These are phyloP conservation scores for Drosophila sordidula DNA, from an alignment of 2,888 invertebrate species.

Conservation along the genomic window DNA sequence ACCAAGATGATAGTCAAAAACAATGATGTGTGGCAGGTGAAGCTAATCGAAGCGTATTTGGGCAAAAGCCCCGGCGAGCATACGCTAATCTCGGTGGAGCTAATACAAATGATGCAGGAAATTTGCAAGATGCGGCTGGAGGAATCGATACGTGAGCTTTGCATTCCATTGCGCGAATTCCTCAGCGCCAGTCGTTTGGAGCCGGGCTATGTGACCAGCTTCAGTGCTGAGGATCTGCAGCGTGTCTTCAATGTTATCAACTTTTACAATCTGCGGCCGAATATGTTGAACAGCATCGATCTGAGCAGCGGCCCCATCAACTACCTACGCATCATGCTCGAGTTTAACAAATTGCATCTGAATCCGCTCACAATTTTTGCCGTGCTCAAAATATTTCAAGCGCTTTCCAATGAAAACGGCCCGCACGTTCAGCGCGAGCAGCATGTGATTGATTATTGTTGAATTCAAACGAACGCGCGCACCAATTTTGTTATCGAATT, in stretches of 20 bases:
- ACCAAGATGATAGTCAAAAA: conserved; percentile 62
- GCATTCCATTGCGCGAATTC: conserved; percentile 76
- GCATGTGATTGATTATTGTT: background rate
- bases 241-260: conserved; percentile 80
- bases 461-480: background rate
- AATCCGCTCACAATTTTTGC: conserved; percentile 79
- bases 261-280: conserved; percentile 81
- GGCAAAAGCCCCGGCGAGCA: conserved; percentile 49
- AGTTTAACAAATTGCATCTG: conserved; percentile 80
- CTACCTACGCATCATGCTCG: conserved; percentile 80
- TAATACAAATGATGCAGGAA: conserved; percentile 81
- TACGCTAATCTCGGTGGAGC: conserved; percentile 81
- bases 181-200: conserved; percentile 71
- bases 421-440: background rate
- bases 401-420: conserved; percentile 28
- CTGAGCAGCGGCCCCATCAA: conserved; percentile 72
- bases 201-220: conserved; percentile 65
- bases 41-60: conserved; percentile 87
- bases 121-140: conserved; percentile 78
- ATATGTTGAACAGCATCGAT: conserved; percentile 80
- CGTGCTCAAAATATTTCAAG: conserved; percentile 78
- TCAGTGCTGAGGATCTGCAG: conserved; percentile 69
- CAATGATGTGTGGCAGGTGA: conserved; percentile 90
- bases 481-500: background rate
- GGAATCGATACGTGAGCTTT: conserved; percentile 58